Evolutionary conservation across 2,113 vertebrate genomes (phyloP), one percentile per base, ranked within the genome.

Genomic region (Balaeniceps rex): DNA sequence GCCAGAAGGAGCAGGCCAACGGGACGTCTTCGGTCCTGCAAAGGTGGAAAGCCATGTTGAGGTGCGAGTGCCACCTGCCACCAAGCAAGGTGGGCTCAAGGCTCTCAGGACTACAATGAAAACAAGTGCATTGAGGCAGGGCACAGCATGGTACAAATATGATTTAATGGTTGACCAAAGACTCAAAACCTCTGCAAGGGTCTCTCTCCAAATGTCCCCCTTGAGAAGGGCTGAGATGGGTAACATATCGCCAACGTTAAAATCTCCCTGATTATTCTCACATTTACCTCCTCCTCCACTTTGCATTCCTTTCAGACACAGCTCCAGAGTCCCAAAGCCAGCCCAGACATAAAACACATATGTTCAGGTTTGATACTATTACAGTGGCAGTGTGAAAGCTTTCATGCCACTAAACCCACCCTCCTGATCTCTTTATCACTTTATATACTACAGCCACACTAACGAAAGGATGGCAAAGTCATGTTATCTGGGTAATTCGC

Each of bases 351-450:
- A 82, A 87, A 33, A 42, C 44, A 90, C 33, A 31, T n/a, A n/a
- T 21, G 90, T 87, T 89, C 88, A 92, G 52, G 86, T 93, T 66
- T 95, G 40, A 78, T 54, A 65, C 47, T 76, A 51, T 87, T 93
- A 77, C 54, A 76, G 76, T 26, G 42, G 51, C 88, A 95, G 69
- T 6, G 22, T 38, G 57, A 83, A 97, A 96, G 83, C 80, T 89
- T 94, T 89, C 40, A 55, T 49, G 31, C 57, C 46, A 61, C 89
- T 94, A 96, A 96, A 89, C 57, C 57, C 72, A 80, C 55, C 80
- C 88, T 89, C 60, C 47, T 92, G 87, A 94, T 89, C 94, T 89
- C 80, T 91, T 81, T 81, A 85, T 81, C n/a, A 34, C 70, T 88
- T 95, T 72, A 75, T 54, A 61, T 24, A 46, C 66, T 81, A 47